Base-by-base conservation (phyloP, 2,113 vertebrate genomes). In the Nycticebus coucang region DNA sequence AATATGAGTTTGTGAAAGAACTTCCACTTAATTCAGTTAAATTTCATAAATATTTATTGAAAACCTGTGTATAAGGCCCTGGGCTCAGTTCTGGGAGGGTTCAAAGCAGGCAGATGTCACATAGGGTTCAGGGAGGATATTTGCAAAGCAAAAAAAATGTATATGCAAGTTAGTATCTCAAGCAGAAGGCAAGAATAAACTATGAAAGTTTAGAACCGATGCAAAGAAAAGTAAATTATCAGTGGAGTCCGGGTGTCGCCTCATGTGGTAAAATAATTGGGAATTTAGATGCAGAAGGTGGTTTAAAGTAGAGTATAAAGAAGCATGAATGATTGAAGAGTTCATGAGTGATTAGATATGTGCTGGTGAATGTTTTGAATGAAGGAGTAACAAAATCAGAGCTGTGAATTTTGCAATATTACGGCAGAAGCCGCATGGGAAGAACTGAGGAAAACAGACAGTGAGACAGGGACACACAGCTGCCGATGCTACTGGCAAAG, bases 21-120 rank as follows among this genome's bases (percentile, higher is more conserved):
- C 7, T 2, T 50, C 28, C n/a, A 62, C 57, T 91, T 45, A 87
- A 5, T 94, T 86, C 8, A 22, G 3, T 80, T 86, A n/a, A 60
- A 87, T 96, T 91, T 77, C 81, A 57, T 71, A 91, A 91, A 41
- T 91, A 74, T 57, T 95, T 87, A 87, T 77, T 80, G 33, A 77
- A 91, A 91, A 84, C 4, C 8, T 72, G 21, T 57, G 13, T 7
- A 24, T 19, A 53, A 87, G 33, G 3, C 28, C 35, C 11, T 79
- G 88, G 74, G 30, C 74, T 95, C 21, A 12, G 45, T 82, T 60
- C 62, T 71, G 3, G 22, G 8, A 84, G 24, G 10, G 41, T 94
- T 89, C 78, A 82, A 72, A 82, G 35, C 33, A 92, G 77, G 59
- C 26, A 96, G 84, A 84, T 95, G 53, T 81, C 80, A 87, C 71